Conservation (phyloP, 2,797 vertebrate species). For the Coreius guichenoti region DNA sequence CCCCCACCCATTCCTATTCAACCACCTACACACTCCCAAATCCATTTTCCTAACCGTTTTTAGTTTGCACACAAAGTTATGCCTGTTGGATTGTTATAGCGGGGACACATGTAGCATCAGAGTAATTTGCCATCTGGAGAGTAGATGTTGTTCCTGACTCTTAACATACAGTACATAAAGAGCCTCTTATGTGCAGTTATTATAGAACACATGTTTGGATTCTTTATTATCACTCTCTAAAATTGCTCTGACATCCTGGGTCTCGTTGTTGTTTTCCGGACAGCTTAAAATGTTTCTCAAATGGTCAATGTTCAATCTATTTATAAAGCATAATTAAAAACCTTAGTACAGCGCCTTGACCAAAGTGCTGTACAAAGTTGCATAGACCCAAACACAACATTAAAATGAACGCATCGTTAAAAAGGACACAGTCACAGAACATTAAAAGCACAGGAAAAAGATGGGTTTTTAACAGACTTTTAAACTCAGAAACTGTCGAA, state of each 20-base stretch:
- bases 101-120: background rate
- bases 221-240: conserved; percentile 5
- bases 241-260: background rate
- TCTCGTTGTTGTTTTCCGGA: background rate
- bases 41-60: background rate
- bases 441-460: background rate
- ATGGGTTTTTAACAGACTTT: background rate
- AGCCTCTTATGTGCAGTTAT: conserved; percentile 32
- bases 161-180: conserved; percentile 10
- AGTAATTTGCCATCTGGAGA: conserved; percentile 16
- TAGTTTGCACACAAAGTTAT: conserved; percentile 1
- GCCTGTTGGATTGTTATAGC: background rate
- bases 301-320: no score
- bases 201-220: conserved; percentile 20
- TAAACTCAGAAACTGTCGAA: background rate
- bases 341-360: no score
- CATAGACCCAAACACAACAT: no score
- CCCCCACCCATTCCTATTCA: conserved; percentile 4
- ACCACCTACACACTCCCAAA: conserved; percentile 15
- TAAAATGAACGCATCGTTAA: background rate
- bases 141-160: conserved; percentile 32
- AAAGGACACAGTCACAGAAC: background rate
- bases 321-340: background rate
- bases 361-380: background rate
- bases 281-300: conserved; percentile 3